Evolutionary conservation across 2,113 vertebrate species (phyloP).

Genomic region (Chlorodrepanis virens): DNA sequence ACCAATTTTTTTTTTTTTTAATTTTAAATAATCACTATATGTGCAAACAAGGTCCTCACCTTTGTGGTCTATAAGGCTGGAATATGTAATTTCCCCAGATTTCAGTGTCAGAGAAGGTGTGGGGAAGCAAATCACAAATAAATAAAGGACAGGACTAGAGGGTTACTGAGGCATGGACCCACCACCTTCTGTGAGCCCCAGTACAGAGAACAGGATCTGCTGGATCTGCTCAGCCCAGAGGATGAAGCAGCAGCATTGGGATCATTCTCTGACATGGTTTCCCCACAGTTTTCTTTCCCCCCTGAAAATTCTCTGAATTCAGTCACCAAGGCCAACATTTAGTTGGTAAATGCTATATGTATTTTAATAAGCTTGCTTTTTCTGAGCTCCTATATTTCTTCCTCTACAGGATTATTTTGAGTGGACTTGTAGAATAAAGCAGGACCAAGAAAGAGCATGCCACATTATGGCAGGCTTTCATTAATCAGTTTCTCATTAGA

Average conservation of each 20-base stretch:
- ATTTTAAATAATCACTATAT: neutral
- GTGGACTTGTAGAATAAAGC: neutral
- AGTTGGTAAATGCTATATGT: neutral
- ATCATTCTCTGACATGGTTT: neutral
- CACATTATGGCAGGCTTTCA: neutral
- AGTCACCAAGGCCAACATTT: neutral
- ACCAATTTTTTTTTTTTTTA: rapidly evolving
- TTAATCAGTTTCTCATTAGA: neutral
- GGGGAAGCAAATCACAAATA: neutral
- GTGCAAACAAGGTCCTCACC: neutral
- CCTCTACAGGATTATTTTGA: neutral
- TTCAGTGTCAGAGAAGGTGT: neutral
- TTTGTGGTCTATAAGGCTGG: neutral
- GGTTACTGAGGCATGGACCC: neutral
- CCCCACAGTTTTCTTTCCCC: rapidly evolving
- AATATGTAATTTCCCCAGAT: neutral
- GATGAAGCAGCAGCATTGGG: neutral
- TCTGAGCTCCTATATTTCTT: neutral
- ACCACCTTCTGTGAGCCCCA: neutral
- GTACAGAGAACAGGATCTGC: neutral
- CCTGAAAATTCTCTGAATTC: neutral
- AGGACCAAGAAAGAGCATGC: neutral
- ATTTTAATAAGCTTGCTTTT: neutral
- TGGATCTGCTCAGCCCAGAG: neutral
- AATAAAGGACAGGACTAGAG: neutral